Evolutionary conservation across 1,140 invertebrate species (phyloP).

Genomic region (Drosophila novamexicana): DNA sequence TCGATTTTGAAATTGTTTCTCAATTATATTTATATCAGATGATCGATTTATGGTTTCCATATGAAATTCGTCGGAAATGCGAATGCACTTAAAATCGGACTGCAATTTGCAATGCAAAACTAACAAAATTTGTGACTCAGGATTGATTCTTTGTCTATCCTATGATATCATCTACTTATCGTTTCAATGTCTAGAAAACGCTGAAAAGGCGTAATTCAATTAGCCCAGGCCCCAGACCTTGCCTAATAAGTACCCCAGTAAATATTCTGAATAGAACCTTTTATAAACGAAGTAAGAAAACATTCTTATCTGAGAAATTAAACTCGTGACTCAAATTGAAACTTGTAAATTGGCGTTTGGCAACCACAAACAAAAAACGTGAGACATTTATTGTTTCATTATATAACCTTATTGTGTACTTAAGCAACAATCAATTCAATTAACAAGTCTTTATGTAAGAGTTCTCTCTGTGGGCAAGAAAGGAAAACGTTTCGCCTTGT

Average conservation of each 20-base stretch:
- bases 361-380: slow-evolving; percentile 2
- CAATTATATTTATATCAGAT: too few relatives aligned
- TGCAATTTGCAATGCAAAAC: not conserved
- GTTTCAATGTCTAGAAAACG: not conserved
- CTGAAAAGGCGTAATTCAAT: not conserved
- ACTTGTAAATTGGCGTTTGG: slow-evolving; percentile 6
- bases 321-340: slow-evolving; percentile 27
- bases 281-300: slow-evolving; percentile 19
- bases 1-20: not conserved
- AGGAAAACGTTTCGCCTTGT: not conserved
- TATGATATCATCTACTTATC: not conserved
- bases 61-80: slow-evolving; percentile 39
- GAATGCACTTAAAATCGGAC: slow-evolving; percentile 2
- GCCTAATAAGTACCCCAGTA: slow-evolving; percentile 18
- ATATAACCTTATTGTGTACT: not conserved
- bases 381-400: not conserved
- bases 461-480: not conserved
- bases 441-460: slow-evolving; percentile 7
- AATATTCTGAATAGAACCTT: slow-evolving; percentile 24
- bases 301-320: slow-evolving; percentile 27
- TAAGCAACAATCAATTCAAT: slow-evolving; percentile 2
- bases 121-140: not conserved
- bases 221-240: slow-evolving; percentile 7
- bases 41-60: not conserved
- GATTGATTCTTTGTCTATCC: too few relatives aligned